Percentiles rank a stretch among this genome's conserved stretches.
phyloP scores from a whole-genome alignment of 1,140 invertebrate genomes.

The Elysia chlorotica region DNA sequence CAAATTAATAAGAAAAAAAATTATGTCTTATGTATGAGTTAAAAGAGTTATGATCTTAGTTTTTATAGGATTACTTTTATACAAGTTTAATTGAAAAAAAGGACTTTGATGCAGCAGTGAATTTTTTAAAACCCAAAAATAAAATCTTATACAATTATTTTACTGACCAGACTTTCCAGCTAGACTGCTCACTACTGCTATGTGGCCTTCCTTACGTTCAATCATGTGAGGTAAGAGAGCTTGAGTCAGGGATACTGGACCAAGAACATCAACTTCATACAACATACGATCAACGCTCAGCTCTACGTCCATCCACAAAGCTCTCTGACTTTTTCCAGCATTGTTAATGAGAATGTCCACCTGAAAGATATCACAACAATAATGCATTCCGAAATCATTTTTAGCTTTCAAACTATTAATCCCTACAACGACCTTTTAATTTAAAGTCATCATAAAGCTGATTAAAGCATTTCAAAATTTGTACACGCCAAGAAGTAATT shows the following conservation, averaged over 20 bases:
- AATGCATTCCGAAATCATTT: no score
- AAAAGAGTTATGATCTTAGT: background rate
- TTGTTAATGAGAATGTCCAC: conserved; percentile 63
- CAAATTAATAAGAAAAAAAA: background rate
- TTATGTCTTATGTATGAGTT: background rate
- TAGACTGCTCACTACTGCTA: conserved; percentile 60
- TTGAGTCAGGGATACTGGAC: conserved; percentile 70
- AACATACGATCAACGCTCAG: conserved; percentile 77
- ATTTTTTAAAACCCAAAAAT: background rate
- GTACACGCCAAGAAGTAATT: no score
- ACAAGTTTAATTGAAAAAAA: background rate
- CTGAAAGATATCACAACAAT: no score
- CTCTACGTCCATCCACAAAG: conserved; percentile 77
- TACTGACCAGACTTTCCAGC: conserved; percentile 73
- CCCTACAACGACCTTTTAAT: no score
- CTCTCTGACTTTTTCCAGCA: conserved; percentile 74
- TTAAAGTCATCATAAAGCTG: no score
- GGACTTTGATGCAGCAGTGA: background rate
- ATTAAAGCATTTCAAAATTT: no score
- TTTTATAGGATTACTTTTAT: background rate
- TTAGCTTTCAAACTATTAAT: no score
- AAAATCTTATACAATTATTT: conserved; percentile 57
- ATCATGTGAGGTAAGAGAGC: conserved; percentile 60
- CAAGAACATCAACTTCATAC: conserved; percentile 84
- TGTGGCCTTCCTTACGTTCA: conserved; percentile 54